Evolutionary conservation across 2,113 vertebrate species (phyloP).

Genomic region (Notiomystis cincta): DNA sequence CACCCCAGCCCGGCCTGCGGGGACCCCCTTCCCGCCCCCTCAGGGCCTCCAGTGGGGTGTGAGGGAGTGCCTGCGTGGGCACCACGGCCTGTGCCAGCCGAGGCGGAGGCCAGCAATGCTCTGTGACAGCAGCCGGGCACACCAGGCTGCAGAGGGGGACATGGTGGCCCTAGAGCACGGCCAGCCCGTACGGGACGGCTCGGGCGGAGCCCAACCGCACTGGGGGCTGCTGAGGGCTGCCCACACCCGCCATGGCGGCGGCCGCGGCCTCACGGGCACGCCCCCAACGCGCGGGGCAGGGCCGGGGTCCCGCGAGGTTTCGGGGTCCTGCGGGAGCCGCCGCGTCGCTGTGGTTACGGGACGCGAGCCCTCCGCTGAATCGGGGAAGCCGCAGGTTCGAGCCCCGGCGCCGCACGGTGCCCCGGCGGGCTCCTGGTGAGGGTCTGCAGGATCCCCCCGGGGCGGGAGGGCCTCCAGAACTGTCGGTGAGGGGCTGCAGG

Average conservation of each 20-base stretch:
- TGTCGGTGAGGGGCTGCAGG: background rate
- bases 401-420: background rate
- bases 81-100: background rate
- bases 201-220: accelerated
- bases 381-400: accelerated
- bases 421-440: background rate
- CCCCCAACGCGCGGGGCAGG: accelerated
- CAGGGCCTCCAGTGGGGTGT: background rate
- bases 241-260: background rate
- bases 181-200: accelerated
- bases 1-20: background rate
- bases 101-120: too few relatives aligned
- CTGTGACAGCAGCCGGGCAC: background rate
- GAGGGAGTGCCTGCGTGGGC: background rate
- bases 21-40: too few relatives aligned
- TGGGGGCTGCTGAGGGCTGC: background rate
- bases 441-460: background rate
- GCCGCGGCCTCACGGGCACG: background rate
- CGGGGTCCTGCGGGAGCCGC: accelerated
- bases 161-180: accelerated
- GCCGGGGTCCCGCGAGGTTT: background rate
- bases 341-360: slow-evolving; percentile 3
- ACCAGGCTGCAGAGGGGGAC: too few relatives aligned
- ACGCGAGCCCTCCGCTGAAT: background rate
- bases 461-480: background rate